Conservation (phyloP, 2,888 invertebrate genomes). For the Nomada fucata region DNA sequence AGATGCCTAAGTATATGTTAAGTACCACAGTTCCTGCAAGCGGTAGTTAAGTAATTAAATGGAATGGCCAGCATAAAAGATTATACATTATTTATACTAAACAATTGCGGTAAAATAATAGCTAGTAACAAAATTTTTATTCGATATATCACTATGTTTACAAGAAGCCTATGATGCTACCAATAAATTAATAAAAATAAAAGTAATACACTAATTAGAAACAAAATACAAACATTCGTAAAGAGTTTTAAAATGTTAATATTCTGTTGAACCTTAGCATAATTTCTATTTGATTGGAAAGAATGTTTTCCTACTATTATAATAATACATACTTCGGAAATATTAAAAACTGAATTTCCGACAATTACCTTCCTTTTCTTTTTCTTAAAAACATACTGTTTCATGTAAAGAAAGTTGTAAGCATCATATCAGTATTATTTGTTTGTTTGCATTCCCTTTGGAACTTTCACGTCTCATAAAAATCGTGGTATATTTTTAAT, state of each 20-base stretch:
- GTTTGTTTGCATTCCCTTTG: background rate
- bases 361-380: no score
- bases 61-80: constrained; percentile 12
- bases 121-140: background rate
- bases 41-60: constrained; percentile 8
- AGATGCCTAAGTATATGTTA: background rate
- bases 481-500: constrained; percentile 23
- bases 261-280: constrained; percentile 7
- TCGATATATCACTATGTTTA: background rate
- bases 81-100: constrained; percentile 1
- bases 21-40: background rate
- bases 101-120: constrained; percentile 7
- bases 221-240: background rate
- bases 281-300: constrained; percentile 15
- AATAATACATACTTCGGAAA: background rate
- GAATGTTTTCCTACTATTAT: background rate
- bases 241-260: background rate
- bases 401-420: constrained; percentile 1
- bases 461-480: constrained; percentile 11
- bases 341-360: background rate
- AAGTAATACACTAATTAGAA: background rate
- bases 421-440: background rate
- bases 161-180: background rate
- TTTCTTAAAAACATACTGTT: background rate
- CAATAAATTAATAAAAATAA: constrained; percentile 1